Evolutionary conservation across 2,797 vertebrate genomes (phyloP), one percentile per base, ranked within the genome.

Genomic region (Arctocebus calabarensis): DNA sequence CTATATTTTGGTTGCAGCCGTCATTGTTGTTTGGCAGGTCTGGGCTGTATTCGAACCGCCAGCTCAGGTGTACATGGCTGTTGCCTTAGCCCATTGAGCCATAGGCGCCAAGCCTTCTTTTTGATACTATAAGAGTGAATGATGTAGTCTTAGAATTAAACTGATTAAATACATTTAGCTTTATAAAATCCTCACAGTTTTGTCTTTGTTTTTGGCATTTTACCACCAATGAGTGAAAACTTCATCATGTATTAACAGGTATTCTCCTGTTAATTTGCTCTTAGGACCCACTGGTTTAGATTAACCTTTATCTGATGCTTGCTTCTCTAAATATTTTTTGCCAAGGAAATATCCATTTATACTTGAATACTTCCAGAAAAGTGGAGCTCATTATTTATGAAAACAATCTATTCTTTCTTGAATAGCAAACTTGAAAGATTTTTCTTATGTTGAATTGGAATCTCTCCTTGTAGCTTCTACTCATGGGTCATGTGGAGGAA

Each of bases 231-330:
- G 48, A 70, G 40, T 68, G 71, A 75, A 78, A 84, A 64, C 66
- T 77, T 70, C 11, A 11, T 78, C 29, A 13, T 70, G 23, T 74
- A 48, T 82, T 82, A 52, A 16, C 48, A 52, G 61, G 32, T 17
- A 10, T 43, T 11, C 71, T 23, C 22, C 22, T 87, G 43, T 89
- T 68, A 52, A 90, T n/a, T 77, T n/a, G 6, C 40, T 87, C 91
- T 93, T 95, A 90, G 83, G 82, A 90, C 48, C 22, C 29, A 64
- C 17, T 79, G 48, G 74, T 90, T 96, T 71, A 85, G 52, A 87
- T 4, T n/a, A 66, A 1, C 3, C 17, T 64, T 93, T 32, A 57
- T 75, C 29, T 45, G 27, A 52, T 75, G 4, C 45, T 89, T 88
- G 55, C 43, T 94, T 78, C 78, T 78, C 25, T 78, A 70, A 82